Conservation (phyloP, 2,113 vertebrate species). For the Sminthopsis crassicaudata region DNA sequence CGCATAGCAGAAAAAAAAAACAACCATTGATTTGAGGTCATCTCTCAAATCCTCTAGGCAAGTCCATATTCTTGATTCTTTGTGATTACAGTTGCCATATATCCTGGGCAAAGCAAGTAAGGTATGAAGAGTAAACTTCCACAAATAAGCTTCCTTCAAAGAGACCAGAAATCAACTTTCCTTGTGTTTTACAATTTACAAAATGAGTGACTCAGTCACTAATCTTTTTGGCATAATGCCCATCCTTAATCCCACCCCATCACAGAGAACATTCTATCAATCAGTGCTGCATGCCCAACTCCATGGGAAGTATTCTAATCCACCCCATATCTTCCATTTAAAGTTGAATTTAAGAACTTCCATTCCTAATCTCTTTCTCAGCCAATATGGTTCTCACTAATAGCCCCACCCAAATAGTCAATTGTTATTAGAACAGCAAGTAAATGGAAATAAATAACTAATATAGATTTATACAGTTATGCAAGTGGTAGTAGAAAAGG, state of each 20-base stretch:
- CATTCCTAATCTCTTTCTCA: not conserved
- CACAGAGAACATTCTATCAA: not conserved
- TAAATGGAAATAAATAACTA: not conserved
- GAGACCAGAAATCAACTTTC: not conserved
- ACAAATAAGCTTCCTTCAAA: not conserved
- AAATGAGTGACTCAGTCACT: not conserved
- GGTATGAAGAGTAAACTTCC: not conserved
- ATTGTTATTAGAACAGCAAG: not conserved
- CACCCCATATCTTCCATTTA: not conserved
- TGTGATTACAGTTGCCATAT: not conserved
- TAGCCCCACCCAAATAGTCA: fast-evolving
- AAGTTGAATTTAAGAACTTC: not conserved
- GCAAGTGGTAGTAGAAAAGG: not conserved
- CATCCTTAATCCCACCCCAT: not conserved
- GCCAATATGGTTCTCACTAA: not conserved
- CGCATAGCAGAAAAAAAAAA: not conserved
- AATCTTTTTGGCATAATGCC: not conserved
- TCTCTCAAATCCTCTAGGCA: not conserved
- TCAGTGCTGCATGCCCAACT: not conserved
- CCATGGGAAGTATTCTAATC: not conserved
- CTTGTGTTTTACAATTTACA: not conserved
- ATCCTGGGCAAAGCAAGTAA: not conserved
- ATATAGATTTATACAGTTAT: not conserved
- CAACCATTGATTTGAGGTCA: not conserved
- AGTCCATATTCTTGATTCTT: not conserved